Evolutionary conservation across 2,888 invertebrate species (phyloP).

Genomic region (Andrena hattorfiana): DNA sequence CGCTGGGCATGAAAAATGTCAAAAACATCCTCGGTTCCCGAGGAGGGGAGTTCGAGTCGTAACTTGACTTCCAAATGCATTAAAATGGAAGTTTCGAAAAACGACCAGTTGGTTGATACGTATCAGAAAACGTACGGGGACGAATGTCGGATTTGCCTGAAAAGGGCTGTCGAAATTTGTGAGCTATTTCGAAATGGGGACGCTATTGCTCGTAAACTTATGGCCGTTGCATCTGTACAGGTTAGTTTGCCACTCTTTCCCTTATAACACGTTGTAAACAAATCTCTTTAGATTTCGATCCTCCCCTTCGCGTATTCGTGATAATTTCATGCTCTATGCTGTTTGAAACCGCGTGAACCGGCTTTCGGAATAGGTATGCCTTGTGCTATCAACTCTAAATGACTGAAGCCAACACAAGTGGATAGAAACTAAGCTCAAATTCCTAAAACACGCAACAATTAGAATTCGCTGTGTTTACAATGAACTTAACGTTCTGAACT

Average conservation of each 20-base stretch:
- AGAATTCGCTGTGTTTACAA: background rate
- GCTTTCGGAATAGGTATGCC: background rate
- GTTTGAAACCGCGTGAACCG: background rate
- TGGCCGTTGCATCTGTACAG: constrained; percentile 81
- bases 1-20: constrained; percentile 35
- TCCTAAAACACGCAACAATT: constrained; percentile 4
- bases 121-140: constrained; percentile 57
- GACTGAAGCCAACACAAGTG: constrained; percentile 23
- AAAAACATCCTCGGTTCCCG: constrained; percentile 38
- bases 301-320: background rate
- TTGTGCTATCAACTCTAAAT: constrained; percentile 12
- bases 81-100: constrained; percentile 74
- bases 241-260: constrained; percentile 71
- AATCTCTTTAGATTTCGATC: background rate
- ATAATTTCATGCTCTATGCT: background rate
- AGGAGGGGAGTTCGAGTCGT: constrained; percentile 36
- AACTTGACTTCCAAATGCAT: constrained; percentile 45
- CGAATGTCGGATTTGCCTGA: constrained; percentile 77
- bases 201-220: constrained; percentile 76
- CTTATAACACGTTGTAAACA: constrained; percentile 3
- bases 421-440: constrained; percentile 27
- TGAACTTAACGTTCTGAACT: background rate
- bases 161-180: constrained; percentile 72
- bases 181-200: constrained; percentile 74
- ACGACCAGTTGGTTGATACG: constrained; percentile 50